Conservation (phyloP, 1,140 invertebrate genomes). For the Pseudomyrmex gracilis region DNA sequence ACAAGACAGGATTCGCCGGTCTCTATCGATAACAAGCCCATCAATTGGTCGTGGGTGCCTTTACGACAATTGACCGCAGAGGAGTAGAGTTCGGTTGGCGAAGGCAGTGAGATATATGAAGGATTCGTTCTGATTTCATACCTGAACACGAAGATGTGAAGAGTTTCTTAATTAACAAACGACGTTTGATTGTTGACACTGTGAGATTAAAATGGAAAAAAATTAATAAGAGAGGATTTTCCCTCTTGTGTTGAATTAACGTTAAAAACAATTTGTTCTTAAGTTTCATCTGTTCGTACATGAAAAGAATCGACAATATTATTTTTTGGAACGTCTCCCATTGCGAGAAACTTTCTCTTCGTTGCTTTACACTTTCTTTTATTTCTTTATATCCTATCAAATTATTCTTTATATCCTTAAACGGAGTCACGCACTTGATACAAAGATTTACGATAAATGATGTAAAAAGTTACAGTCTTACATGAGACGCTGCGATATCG, state of each 20-base stretch:
- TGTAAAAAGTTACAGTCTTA: conserved; percentile 76
- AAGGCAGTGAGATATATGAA: conserved; percentile 87
- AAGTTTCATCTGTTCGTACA: not conserved
- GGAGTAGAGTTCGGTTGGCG: conserved; percentile 88
- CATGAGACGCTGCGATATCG: conserved; percentile 86
- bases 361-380: too few species aligned
- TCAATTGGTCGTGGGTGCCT: conserved; percentile 87
- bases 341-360: not conserved
- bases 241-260: too few species aligned
- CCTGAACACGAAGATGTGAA: conserved; percentile 79
- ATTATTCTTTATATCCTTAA: not conserved
- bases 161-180: not conserved
- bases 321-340: not conserved
- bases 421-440: not conserved
- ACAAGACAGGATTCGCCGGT: conserved; percentile 90
- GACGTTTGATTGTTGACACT: too few species aligned
- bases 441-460: conserved; percentile 18
- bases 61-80: conserved; percentile 90
- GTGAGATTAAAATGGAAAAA: too few species aligned
- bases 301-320: too few species aligned
- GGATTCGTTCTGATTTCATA: conserved; percentile 91
- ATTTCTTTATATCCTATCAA: too few species aligned
- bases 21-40: conserved; percentile 88
- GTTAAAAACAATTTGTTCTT: not conserved
- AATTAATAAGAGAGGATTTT: too few species aligned